These are phyloP conservation scores for Drosophila emarginata DNA, from an alignment of 2,888 invertebrate genomes.

Conservation along the genomic window DNA sequence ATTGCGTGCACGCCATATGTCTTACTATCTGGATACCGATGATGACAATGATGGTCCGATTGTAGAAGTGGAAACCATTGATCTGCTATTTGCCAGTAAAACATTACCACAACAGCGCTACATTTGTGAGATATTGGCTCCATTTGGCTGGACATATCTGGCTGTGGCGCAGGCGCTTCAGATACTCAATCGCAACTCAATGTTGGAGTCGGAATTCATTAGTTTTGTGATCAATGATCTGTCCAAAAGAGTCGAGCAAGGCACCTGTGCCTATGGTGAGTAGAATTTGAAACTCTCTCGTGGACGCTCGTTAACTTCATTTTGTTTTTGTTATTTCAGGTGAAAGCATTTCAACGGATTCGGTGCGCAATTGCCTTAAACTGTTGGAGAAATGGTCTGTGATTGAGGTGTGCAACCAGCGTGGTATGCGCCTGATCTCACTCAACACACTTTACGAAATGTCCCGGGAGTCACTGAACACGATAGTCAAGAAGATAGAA, in stretches of 20 bases:
- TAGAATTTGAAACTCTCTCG: background rate
- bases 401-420: constrained; percentile 84
- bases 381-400: constrained; percentile 92
- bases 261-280: constrained; percentile 86
- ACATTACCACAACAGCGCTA: constrained; percentile 83
- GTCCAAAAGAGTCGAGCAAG: constrained; percentile 85
- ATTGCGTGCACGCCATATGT: constrained; percentile 70
- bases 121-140: constrained; percentile 86
- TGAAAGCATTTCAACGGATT: constrained; percentile 94
- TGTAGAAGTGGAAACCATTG: constrained; percentile 48
- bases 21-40: constrained; percentile 62
- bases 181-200: constrained; percentile 82
- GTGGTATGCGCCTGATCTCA: constrained; percentile 82
- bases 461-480: constrained; percentile 77
- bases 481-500: constrained; percentile 79
- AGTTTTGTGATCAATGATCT: constrained; percentile 87
- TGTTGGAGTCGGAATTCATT: constrained; percentile 87
- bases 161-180: constrained; percentile 85
- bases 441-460: constrained; percentile 82
- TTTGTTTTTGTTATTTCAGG: constrained; percentile 83
- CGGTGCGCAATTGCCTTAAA: constrained; percentile 92
- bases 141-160: constrained; percentile 89
- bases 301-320: too few species aligned
- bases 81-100: constrained; percentile 63
- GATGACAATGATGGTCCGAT: constrained; percentile 43